Base-by-base conservation (phyloP, 2,888 invertebrate species). In the Drosophila atripex region DNA sequence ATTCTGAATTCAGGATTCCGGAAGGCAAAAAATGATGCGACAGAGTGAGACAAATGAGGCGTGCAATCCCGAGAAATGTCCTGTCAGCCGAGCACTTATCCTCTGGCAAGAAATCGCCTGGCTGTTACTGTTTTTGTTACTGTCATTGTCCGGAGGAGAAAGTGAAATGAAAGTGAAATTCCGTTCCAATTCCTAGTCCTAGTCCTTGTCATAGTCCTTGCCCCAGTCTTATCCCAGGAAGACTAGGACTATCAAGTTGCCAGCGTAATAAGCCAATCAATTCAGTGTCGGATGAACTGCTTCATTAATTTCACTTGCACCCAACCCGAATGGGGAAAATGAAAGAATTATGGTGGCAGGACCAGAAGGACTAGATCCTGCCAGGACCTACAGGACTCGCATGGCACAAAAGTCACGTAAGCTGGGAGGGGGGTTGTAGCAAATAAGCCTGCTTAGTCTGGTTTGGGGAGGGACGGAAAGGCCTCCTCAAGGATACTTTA, bases 251-350 rank as follows among this genome's bases (percentile, higher is more conserved):
- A 74, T 80, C 80, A 74, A 82, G 71, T 76, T 80, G 73, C 68
- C 73, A 38, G 57, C 57, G 78, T 76, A 86, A 86, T 84, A 84
- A 84, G 86, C 84, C 84, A 86, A 84, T 84, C 84, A 84, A 86
- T 84, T 84, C 86, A 80, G 84, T 84, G 84, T 84, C 80, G 77
- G 84, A 78, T 86, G 84, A 85, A 83, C 86, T 83, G 83, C 82
- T 83, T 83, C 82, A 83, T 83, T 83, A 83, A 83, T 83, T 83
- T 85, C 75, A 75, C 70, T 77, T 64, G 79, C 49, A 47, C 46
- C 49, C 51, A 3, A 4, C 0, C 2, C 4, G 0, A n/a, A 30
- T 41, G 6, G 9, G 39, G 50, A 41, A 52, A 68, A 49, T 58
- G 46, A 32, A 69, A 58, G 59, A 72, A 71, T 64, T 71, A 71